Conservation (phyloP, 2,888 invertebrate species). For the Colletes collaris region DNA sequence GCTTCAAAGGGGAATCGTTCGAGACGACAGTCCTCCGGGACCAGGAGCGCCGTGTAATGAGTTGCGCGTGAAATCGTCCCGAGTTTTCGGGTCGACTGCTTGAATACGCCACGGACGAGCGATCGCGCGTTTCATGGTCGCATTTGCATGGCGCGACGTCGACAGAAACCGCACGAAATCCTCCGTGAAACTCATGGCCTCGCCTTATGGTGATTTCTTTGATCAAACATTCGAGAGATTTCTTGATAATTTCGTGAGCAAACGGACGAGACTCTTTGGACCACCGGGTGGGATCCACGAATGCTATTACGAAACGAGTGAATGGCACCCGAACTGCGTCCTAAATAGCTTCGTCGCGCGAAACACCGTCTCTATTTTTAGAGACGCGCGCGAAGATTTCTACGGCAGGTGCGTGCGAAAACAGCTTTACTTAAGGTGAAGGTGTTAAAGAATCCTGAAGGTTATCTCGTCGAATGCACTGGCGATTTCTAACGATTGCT, state of each 20-base stretch:
- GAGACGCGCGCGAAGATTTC: no score
- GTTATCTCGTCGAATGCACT: no score
- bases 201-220: background rate
- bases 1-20: constrained; percentile 9
- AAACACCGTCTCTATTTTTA: no score
- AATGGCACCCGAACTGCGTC: background rate
- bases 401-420: no score
- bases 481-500: no score
- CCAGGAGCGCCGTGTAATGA: constrained; percentile 40
- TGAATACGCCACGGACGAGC: constrained; percentile 9
- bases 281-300: background rate
- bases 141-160: constrained; percentile 36
- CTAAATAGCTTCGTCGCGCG: background rate
- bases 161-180: background rate
- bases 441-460: no score
- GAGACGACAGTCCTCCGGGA: background rate
- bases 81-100: constrained; percentile 15
- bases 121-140: constrained; percentile 18
- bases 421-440: no score
- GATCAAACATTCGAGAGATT: constrained; percentile 4
- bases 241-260: constrained; percentile 2
- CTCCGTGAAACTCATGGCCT: background rate
- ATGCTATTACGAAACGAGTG: background rate
- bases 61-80: constrained; percentile 54
- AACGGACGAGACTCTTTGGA: constrained; percentile 1